Evolutionary conservation across 2,113 vertebrate genomes (phyloP), one percentile per base, ranked within the genome.

Genomic region (Eublepharis macularius): DNA sequence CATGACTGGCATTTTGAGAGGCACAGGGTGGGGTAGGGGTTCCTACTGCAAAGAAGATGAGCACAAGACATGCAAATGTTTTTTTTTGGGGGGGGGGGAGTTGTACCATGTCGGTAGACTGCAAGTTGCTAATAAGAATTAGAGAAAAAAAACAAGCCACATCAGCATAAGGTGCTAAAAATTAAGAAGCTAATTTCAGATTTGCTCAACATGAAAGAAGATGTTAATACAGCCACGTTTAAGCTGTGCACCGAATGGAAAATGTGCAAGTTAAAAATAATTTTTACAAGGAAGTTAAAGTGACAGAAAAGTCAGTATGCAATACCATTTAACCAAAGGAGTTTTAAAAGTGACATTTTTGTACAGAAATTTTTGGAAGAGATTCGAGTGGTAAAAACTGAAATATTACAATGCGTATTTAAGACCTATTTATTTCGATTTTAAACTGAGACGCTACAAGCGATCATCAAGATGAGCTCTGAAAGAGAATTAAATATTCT

Each of bases 331-430:
- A 57, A 80, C 84, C 39, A 65, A 17, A 69, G 49, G 51, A 43
- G 12, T 47, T 80, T 73, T 63, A 51, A 81, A 82, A 45, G 17
- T 84, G 63, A 86, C 43, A 16, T 63, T 74, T 80, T 65, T 70
- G 47, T 39, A 85, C n/a, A 85, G 19, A 76, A 60, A 85, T 80
- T n/a, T 1, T 63, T 65, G 54, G 29, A 75, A 39, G 24, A 80
- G 68, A 72, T 70, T 65, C 29, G 60, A 29, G 47, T 86, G 49
- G 47, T 80, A 80, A 85, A 80, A 73, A 32, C 49, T 77, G 74
- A 54, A 66, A 86, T 80, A 65, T 79, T 86, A 74, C 76, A 86
- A 73, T 41, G 68, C 34, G 49, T 65, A 74, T 74, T 85, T 80
- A 74, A 80, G 69, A 86, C 57, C 84, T 65, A 43, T 73, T 74